Evolutionary conservation across 2,113 vertebrate genomes (phyloP).

Genomic region (Corapipo altera): DNA sequence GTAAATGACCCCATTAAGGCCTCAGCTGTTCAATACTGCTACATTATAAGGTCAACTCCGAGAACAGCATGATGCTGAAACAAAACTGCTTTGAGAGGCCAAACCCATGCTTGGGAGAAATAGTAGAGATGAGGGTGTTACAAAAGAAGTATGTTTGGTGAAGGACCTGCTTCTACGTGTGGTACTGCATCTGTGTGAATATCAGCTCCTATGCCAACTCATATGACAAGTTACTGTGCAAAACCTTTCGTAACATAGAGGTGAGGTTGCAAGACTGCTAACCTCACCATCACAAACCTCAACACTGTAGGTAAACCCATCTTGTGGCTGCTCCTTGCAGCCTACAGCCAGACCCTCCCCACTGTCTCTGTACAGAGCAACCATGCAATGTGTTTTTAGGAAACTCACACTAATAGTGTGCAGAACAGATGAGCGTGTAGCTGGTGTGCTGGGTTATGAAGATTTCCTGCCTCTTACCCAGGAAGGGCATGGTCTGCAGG

Average conservation of each 20-base stretch:
- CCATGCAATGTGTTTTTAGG: not conserved
- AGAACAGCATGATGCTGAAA: not conserved
- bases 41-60: not conserved
- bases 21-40: not conserved
- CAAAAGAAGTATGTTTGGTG: not conserved
- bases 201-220: not conserved
- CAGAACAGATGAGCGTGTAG: not conserved
- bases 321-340: not conserved
- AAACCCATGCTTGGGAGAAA: not conserved
- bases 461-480: constrained; percentile 48
- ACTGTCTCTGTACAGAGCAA: not conserved
- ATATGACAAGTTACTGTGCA: not conserved
- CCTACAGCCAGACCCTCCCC: not conserved
- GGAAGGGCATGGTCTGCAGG: constrained; percentile 57
- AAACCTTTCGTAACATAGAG: not conserved
- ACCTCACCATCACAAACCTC: not conserved
- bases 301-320: not conserved
- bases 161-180: constrained; percentile 8
- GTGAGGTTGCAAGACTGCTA: constrained; percentile 7
- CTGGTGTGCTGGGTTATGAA: not conserved
- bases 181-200: constrained; percentile 13
- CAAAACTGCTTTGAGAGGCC: not conserved
- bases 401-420: not conserved
- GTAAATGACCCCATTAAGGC: not conserved
- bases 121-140: not conserved